Base-by-base conservation (phyloP, 2,797 vertebrate species). In the Hephaestus fuliginosus region DNA sequence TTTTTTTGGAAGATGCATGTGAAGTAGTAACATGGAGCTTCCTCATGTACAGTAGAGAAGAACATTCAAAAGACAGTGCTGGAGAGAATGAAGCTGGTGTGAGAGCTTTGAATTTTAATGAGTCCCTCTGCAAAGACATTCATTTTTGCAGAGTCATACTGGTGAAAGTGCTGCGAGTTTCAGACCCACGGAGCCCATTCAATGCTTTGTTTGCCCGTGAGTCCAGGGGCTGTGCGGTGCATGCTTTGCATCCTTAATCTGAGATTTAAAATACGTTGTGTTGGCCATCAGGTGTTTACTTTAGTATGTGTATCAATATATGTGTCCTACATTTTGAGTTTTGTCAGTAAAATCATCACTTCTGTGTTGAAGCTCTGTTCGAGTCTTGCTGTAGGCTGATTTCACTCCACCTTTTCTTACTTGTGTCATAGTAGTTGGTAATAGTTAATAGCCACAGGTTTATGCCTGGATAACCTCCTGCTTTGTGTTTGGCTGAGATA, bases 111-210 rank as follows among this genome's bases (percentile, higher is more conserved):
- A 91, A 88, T 90, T 71, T 80, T 3, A 90, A 85, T 82, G 70
- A 12, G 11, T 64, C 56, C 43, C 36, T 71, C 74, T 84, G 74
- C 58, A 70, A 73, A 86, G 69, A 81, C 63, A 33, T 60, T 77
- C 18, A 25, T 81, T 92, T 92, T 83, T 92, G 89, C 88, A 69
- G 78, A 87, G 88, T 93, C 92, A 93, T 78, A 20, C 70, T 74
- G 64, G 72, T 63, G 74, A 83, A 82, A 81, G 78, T 8, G 6
- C 44, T 74, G 73, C 1, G 78, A 76, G 78, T 76, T 82, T 84
- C 63, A 82, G 67, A n/a, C 44, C 17, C 41, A 58, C 1, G 6
- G 53, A 81, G 66, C 51, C 52, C 22, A 49, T 77, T 86, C 71
- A 61, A 9, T 44, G 65, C 78, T 85, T 77, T 90, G 77, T 88